Evolutionary conservation across 2,888 invertebrate genomes (phyloP), one percentile per base, ranked within the genome.

Genomic region (Trilocha varians): DNA sequence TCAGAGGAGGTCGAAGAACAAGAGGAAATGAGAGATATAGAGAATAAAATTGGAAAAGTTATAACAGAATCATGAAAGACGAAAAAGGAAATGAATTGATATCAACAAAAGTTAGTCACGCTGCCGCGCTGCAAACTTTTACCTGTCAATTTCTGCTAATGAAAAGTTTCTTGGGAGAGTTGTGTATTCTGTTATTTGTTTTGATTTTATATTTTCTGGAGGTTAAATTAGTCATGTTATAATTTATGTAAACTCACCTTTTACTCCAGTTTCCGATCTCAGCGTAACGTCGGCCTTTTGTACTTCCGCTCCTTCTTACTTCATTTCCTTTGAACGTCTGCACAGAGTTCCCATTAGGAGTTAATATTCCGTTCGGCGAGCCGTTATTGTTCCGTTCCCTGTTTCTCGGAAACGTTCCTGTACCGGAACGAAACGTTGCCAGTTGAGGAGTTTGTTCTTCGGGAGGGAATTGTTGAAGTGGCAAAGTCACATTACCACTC

Each of bases 241-340:
- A 47, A 50, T 52, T 48, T 49, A 46, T 49, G 46, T 57, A 25
- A 43, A 72, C 83, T 78, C 57, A 85, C 85, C 85, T 85, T 75
- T 85, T 85, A 69, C 74, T 86, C 87, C 87, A 88, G 77, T 87
- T 85, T 69, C 88, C 87, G 65, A 88, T 87, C 73, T 88, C 88
- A 40, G 88, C 88, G 70, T 88, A 88, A 49, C 88, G 83, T 50
- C 88, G 78, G 59, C 87, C 87, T 72, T 84, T 84, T 49, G 77
- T 64, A 59, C 79, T 78, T 72, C 80, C 83, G 76, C 76, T 80
- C 66, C 84, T 82, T 56, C 85, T 79, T 67, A 82, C 73, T 75
- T 87, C 85, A 82, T 83, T 85, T 80, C 85, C 86, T 76, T 65
- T 79, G 50, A 79, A 71, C 58, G 79, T 76, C 65, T 79, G 78